A percentile compares a stretch with the other conserved stretches of the same genome.
Conservation (phyloP, 2,797 vertebrate genomes). For the Hippopotamyrus pictus region DNA sequence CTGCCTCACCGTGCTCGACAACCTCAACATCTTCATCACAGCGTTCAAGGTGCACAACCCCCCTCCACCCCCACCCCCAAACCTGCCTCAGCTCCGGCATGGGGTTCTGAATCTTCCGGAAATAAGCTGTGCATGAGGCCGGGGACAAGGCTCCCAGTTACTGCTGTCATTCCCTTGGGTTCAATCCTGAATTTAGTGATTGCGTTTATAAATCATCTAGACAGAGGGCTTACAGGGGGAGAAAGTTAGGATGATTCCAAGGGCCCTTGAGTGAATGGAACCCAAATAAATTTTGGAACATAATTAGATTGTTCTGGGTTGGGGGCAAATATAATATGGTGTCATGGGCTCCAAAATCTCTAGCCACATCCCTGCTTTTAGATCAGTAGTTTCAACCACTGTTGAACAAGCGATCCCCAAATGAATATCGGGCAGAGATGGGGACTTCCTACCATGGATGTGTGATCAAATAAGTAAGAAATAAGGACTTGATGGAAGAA, state of each 20-base stretch:
- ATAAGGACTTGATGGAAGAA: not conserved
- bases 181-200: not conserved
- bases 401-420: not conserved
- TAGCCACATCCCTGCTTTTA: not conserved
- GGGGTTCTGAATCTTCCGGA: not conserved
- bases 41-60: conserved; percentile 82
- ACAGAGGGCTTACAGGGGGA: not conserved
- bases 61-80: not conserved
- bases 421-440: not conserved
- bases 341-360: not conserved
- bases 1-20: conserved; percentile 91
- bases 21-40: conserved; percentile 83
- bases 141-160: not conserved
- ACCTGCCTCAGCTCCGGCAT: not conserved
- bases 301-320: not conserved
- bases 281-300: not conserved
- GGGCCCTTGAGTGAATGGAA: not conserved
- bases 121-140: not conserved
- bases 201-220: not conserved
- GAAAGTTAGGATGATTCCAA: not conserved
- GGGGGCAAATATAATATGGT: not conserved
- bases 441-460: not conserved
- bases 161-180: not conserved
- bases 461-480: not conserved
- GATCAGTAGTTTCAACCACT: not conserved